A percentile compares a stretch with the other conserved stretches of the same genome.
phyloP scores from a whole-genome alignment of 92 coral and sea anemone species.

The Phymanthus crucifer region DNA sequence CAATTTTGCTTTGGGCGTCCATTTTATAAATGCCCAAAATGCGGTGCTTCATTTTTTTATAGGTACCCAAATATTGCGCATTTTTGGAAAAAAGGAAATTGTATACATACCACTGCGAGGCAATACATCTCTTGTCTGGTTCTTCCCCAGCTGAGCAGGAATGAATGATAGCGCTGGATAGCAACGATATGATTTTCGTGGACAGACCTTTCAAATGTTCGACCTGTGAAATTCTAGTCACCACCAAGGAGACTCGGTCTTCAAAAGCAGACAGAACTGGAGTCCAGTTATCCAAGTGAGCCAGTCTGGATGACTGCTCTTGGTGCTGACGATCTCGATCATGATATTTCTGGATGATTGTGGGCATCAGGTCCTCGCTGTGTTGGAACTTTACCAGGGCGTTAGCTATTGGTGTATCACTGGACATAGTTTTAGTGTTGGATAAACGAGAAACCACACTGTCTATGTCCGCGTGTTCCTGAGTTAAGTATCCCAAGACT shows the following conservation, averaged over 20 bases:
- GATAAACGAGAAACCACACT: slow-evolving; percentile 47
- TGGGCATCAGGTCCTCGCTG: slow-evolving; percentile 46
- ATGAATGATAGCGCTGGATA: slow-evolving; percentile 32
- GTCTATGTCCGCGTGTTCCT: slow-evolving; percentile 20
- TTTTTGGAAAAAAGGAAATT: not conserved
- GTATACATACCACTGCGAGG: slow-evolving; percentile 55
- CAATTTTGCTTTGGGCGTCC: too few species aligned
- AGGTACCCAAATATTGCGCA: not conserved
- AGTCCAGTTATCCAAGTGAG: slow-evolving; percentile 37
- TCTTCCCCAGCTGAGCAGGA: slow-evolving; percentile 26
- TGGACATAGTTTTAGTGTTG: slow-evolving; percentile 44
- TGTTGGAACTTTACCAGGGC: slow-evolving; percentile 48
- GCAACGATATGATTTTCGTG: slow-evolving; percentile 25
- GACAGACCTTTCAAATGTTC: slow-evolving; percentile 43
- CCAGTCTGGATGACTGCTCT: not conserved
- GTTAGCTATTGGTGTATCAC: slow-evolving; percentile 52
- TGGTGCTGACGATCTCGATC: slow-evolving; percentile 25
- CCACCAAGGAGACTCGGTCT: slow-evolving; percentile 48
- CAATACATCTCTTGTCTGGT: slow-evolving; percentile 42
- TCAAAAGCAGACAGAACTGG: slow-evolving; percentile 71
- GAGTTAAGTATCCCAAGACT: slow-evolving; percentile 38
- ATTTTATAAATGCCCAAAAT: too few species aligned
- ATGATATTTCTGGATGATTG: slow-evolving; percentile 34
- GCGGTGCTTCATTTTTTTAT: too few species aligned
- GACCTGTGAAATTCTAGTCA: slow-evolving; percentile 22